Evolutionary conservation across 2,113 vertebrate genomes (phyloP).

Genomic region (Oreotrochilus melanogaster): DNA sequence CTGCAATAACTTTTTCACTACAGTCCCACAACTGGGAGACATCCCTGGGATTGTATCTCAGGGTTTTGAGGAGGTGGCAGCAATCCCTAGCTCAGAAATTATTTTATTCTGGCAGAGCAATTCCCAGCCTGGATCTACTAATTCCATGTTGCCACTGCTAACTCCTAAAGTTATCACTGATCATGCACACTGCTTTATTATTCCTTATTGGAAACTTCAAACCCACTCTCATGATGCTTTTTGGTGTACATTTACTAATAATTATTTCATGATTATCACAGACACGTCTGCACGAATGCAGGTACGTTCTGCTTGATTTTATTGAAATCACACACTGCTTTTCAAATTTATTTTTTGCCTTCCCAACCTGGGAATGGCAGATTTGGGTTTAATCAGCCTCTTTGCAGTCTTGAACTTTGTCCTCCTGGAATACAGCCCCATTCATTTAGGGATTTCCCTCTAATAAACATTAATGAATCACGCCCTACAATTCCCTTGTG

Average conservation of each 20-base stretch:
- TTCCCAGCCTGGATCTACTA: background rate
- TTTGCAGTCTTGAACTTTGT: slow-evolving; percentile 46
- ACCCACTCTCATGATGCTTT: background rate
- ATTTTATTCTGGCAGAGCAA: background rate
- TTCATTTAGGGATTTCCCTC: slow-evolving; percentile 54
- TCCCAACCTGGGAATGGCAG: slow-evolving; percentile 1
- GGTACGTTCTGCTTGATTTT: background rate
- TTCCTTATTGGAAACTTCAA: background rate
- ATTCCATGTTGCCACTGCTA: background rate
- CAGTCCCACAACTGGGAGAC: background rate
- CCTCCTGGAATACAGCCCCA: slow-evolving; percentile 22
- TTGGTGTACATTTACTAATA: background rate
- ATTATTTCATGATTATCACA: background rate
- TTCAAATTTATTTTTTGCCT: background rate
- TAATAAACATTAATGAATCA: slow-evolving; percentile 55
- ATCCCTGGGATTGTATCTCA: too few relatives aligned
- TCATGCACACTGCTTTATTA: background rate
- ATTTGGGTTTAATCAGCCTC: slow-evolving; percentile 51
- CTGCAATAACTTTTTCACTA: background rate
- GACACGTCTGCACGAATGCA: fast-evolving
- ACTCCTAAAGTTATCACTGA: background rate
- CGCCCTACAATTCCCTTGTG: slow-evolving; percentile 16
- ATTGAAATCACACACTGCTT: background rate
- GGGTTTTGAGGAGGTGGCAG: background rate
- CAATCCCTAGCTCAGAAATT: background rate